Evolutionary conservation across 2,888 invertebrate genomes (phyloP), one percentile per base, ranked within the genome.

Genomic region (Drepana falcataria): DNA sequence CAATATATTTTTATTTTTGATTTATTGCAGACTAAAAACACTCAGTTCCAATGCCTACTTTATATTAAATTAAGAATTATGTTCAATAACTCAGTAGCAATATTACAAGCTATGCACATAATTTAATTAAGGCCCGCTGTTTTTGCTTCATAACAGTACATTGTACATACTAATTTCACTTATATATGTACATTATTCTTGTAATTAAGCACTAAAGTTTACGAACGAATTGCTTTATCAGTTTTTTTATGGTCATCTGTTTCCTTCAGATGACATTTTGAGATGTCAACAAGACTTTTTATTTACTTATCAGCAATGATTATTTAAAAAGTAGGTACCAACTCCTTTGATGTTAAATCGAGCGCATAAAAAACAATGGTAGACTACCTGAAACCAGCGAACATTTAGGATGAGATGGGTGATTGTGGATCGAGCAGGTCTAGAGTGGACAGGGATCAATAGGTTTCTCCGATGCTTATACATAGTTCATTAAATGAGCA

Each of bases 141-240:
- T 52, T 59, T 55, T 55, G 55, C 49, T 21, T 47, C 33, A 49
- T 52, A 52, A 49, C 59, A 37, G 44, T 54, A 49, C 49, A 55
- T 55, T 59, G 56, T 53, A 57, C 33, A 49, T 44, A 21, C 21
- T 21, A 21, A 21, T 21, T 21, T 21, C 21, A 21, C 44, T 4
- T 37, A 4, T 37, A 9, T 44, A 1, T 9, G 9, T 44, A 9
- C 44, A 71, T 73, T 75, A 72, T 54, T 66, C 74, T 73, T 68
- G 74, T 79, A 79, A 81, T 81, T 71, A 81, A 81, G 79, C 64
- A 73, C 81, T 83, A 83, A 81, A 71, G 79, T 79, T 58, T 61
- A 71, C 60, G 66, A 78, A 81, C 68, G 73, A 78, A 79, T 77
- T 69, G 68, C 69, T 76, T 69, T 65, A 76, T 77, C 61, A 61